These are phyloP conservation scores for Nebria ingens DNA, from an alignment of 1,140 invertebrate genomes.

Conservation along the genomic window DNA sequence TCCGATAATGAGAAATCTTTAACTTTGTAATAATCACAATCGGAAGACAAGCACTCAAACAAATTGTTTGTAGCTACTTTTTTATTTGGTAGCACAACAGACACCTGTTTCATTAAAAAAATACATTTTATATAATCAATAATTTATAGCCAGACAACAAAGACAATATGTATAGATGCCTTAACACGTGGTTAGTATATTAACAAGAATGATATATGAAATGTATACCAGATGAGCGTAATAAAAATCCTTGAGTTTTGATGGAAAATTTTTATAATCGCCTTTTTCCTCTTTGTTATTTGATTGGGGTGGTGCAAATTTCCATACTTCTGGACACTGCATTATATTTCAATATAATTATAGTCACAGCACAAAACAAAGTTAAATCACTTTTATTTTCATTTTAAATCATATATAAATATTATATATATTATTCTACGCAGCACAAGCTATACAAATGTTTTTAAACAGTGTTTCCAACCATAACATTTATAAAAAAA, in stretches of 20 bases:
- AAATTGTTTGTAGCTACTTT: conserved; percentile 33
- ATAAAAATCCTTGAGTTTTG: conserved; percentile 33
- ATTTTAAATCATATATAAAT: too few species aligned
- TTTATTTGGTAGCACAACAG: conserved; percentile 41
- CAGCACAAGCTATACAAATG: background rate
- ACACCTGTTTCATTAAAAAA: conserved; percentile 34
- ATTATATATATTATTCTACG: too few species aligned
- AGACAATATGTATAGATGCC: too few species aligned
- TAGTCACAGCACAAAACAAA: background rate
- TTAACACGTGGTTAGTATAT: conserved; percentile 7
- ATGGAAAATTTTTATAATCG: conserved; percentile 19
- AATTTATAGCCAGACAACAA: conserved; percentile 11
- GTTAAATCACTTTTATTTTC: background rate
- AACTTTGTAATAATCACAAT: conserved; percentile 46
- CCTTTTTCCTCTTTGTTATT: conserved; percentile 20
- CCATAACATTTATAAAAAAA: too few species aligned
- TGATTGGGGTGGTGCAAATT: conserved; percentile 36
- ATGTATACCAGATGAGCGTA: conserved; percentile 42
- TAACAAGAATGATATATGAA: conserved; percentile 6
- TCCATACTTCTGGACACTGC: conserved; percentile 44
- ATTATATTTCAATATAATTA: conserved; percentile 30
- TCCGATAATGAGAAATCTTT: conserved; percentile 33
- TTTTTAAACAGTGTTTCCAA: background rate
- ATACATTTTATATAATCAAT: conserved; percentile 10
- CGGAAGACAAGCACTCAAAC: conserved; percentile 30